A percentile compares a stretch with the other conserved stretches of the same genome.
Conservation (phyloP, 2,797 vertebrate genomes). For the Danionella dracula region DNA sequence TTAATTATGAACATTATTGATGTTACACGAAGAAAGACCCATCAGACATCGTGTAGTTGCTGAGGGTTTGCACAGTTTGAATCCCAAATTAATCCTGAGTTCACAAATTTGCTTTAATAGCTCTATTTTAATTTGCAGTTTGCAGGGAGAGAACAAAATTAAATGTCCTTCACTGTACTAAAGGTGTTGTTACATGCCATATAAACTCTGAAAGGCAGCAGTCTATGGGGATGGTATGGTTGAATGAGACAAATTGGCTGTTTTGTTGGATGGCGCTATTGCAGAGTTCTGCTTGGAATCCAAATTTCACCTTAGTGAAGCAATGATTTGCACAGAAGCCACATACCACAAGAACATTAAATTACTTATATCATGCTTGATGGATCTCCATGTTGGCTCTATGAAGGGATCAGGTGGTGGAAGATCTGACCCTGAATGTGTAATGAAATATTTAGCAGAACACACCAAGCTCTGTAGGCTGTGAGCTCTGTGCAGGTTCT, state of each 20-base stretch:
- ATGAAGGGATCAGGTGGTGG: background rate
- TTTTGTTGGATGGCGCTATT: constrained; percentile 23
- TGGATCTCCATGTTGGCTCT: background rate
- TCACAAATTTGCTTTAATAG: constrained; percentile 6
- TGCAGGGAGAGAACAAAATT: constrained; percentile 23
- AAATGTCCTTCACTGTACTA: constrained; percentile 26
- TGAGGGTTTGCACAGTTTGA: background rate
- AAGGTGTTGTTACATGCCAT: constrained; percentile 26
- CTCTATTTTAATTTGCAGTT: constrained; percentile 16
- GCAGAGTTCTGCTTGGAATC: constrained; percentile 29
- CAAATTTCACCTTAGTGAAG: constrained; percentile 25
- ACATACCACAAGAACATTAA: constrained; percentile 15
- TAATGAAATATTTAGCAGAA: background rate
- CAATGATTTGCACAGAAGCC: constrained; percentile 21
- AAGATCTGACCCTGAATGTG: background rate
- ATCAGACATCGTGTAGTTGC: background rate
- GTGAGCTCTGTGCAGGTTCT: background rate
- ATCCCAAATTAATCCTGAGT: background rate
- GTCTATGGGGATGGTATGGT: constrained; percentile 16
- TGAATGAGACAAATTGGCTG: constrained; percentile 44
- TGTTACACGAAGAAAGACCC: too few relatives aligned
- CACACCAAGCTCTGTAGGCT: too few relatives aligned
- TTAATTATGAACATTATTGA: too few relatives aligned
- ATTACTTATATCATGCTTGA: constrained; percentile 15
- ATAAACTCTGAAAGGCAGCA: constrained; percentile 40